A percentile compares a stretch with the other conserved stretches of the same genome.
Conservation (phyloP, 1,140 invertebrate species). For the Camponotus floridanus region DNA sequence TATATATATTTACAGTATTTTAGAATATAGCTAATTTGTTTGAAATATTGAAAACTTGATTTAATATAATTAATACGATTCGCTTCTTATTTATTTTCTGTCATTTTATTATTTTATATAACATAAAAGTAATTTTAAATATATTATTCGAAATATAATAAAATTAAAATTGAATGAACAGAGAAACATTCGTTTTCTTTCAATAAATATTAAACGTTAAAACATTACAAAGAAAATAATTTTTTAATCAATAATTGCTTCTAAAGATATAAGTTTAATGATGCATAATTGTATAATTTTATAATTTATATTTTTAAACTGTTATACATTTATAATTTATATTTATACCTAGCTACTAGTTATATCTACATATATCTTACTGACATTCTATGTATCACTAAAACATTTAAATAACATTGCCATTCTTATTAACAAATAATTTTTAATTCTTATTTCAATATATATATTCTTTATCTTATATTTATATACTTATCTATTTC, state of each 20-base stretch:
- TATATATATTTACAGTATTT: not conserved
- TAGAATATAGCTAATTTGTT: not conserved
- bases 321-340: not conserved
- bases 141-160: constrained; percentile 9
- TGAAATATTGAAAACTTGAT: not conserved
- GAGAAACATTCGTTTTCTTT: not conserved
- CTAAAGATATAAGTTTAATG: not conserved
- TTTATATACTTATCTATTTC: not conserved
- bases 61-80: not conserved
- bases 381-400: not conserved
- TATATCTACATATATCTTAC: not conserved
- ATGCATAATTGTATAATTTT: not conserved
- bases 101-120: not conserved
- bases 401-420: not conserved
- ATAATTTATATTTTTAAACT: not conserved
- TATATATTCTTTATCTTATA: too few relatives aligned
- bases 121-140: not conserved
- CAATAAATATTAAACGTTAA: constrained; percentile 1
- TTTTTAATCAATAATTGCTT: not conserved
- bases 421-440: not conserved
- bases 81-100: not conserved
- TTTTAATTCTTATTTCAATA: too few relatives aligned
- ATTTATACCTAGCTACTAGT: not conserved
- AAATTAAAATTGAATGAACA: not conserved
- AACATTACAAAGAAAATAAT: not conserved